These are phyloP conservation scores for Parotocinclus haroldoi DNA, from an alignment of 2,797 vertebrate genomes.

Conservation along the genomic window DNA sequence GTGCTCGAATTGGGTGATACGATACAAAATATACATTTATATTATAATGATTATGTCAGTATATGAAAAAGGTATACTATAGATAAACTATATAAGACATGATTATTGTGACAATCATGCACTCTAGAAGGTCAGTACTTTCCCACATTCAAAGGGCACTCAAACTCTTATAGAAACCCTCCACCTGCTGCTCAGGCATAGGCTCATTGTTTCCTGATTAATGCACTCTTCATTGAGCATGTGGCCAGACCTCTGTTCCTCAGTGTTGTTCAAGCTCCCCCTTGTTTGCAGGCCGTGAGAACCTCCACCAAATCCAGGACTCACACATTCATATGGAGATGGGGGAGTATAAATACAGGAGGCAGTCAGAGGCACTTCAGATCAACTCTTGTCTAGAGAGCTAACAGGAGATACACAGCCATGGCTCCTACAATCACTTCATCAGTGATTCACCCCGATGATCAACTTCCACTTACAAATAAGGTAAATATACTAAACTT, in stretches of 20 bases:
- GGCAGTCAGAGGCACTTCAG: conserved; percentile 50
- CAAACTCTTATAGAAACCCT: conserved; percentile 46
- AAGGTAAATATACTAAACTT: conserved; percentile 64
- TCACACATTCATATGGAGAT: conserved; percentile 70
- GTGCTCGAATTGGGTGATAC: no score
- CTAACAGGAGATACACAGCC: conserved; percentile 53
- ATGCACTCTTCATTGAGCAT: conserved; percentile 25
- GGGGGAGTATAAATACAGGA: conserved; percentile 67
- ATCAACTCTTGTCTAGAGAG: conserved; percentile 54
- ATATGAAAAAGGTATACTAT: no score
- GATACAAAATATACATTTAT: no score
- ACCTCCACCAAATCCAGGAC: conserved; percentile 66
- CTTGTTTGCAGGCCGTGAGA: conserved; percentile 83
- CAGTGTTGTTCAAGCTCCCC: conserved; percentile 27
- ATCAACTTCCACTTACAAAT: conserved; percentile 63
- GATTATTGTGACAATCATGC: no score
- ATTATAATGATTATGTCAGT: no score
- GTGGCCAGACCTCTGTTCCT: neutral
- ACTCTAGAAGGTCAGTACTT: neutral
- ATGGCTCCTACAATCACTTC: conserved; percentile 72
- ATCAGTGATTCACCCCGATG: conserved; percentile 60
- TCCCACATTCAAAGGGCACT: neutral
- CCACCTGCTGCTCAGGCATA: conserved; percentile 75
- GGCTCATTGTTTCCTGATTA: conserved; percentile 66
- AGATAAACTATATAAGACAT: no score